These are phyloP conservation scores for Myotis lucifugus DNA, from an alignment of 2,113 vertebrate species.

Conservation along the genomic window DNA sequence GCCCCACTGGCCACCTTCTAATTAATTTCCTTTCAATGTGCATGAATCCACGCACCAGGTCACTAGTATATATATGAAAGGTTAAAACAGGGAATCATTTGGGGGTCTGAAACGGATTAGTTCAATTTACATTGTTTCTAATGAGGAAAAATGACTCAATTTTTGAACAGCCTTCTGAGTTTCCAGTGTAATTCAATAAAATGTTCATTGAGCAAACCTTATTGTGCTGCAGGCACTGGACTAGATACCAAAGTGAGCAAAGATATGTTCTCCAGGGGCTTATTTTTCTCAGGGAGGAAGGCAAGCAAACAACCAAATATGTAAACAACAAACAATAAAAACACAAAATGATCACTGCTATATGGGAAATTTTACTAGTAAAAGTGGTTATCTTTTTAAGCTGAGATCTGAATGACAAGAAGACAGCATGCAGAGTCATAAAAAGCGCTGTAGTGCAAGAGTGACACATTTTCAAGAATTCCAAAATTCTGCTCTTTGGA, in stretches of 20 bases:
- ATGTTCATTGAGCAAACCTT: neutral
- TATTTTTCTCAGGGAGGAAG: neutral
- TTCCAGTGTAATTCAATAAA: neutral
- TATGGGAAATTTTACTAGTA: neutral
- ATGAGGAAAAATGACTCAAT: no score
- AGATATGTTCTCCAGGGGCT: neutral
- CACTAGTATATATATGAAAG: no score
- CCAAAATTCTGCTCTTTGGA: neutral
- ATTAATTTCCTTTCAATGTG: no score
- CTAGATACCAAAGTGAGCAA: neutral
- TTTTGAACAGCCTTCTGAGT: no score
- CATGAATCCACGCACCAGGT: no score
- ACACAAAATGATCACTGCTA: neutral
- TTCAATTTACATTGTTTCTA: no score
- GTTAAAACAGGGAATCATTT: no score
- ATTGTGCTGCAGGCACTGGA: neutral
- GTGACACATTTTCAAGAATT: neutral
- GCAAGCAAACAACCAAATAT: neutral
- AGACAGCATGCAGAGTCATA: neutral
- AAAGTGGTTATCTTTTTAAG: neutral
- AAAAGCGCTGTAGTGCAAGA: neutral
- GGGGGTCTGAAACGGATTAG: no score
- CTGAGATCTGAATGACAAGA: constrained; percentile 2
- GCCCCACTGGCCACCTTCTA: no score
- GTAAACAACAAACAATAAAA: neutral